Conservation (phyloP, 2,113 vertebrate genomes). For the Anas platyrhynchos region DNA sequence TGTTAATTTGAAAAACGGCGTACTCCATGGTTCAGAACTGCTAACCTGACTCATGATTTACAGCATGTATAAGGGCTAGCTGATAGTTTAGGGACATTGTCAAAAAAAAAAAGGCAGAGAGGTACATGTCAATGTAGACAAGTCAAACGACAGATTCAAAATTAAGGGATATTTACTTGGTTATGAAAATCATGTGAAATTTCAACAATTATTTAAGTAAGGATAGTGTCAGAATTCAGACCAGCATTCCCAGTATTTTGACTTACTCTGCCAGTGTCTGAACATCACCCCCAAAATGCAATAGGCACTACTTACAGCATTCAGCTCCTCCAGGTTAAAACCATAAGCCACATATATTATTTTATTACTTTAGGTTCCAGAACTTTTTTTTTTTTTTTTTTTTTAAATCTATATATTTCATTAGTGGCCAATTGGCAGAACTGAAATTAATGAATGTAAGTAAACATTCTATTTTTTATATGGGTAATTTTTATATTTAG, state of each 20-base stretch:
- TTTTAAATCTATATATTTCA: not conserved
- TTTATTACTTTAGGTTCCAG: not conserved
- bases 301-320: fast-evolving
- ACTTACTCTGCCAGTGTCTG: not conserved
- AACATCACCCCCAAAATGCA: not conserved
- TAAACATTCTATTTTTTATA: not conserved
- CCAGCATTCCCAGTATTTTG: not conserved
- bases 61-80: not conserved
- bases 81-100: not conserved
- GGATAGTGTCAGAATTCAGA: not conserved
- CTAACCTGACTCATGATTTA: not conserved
- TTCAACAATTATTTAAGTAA: not conserved
- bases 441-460: not conserved
- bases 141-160: not conserved
- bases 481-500: not conserved
- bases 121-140: not conserved
- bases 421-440: not conserved
- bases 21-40: not conserved
- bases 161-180: not conserved
- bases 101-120: not conserved
- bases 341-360: not conserved
- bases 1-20: not conserved
- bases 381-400: not conserved
- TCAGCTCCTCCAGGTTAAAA: not conserved
- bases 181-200: not conserved